Evolutionary conservation across 2,797 vertebrate genomes (phyloP), one percentile per base, ranked within the genome.

Genomic region (Amblyopsis hoosieri): DNA sequence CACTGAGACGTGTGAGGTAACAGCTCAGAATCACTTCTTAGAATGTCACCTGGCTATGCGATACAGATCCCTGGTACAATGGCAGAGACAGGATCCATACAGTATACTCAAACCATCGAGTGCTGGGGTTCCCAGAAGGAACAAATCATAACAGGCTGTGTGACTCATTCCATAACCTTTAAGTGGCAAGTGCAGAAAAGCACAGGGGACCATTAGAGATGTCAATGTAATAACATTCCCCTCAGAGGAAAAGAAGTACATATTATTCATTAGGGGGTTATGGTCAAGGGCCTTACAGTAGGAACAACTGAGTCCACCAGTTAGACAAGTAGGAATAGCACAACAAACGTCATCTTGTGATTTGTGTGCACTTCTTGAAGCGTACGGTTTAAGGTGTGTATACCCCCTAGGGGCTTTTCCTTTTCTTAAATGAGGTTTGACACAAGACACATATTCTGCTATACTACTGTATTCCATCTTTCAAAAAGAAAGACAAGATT

Each of bases 401-500:
- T 66, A 23, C 45, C 13, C 12, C 49, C 15, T 60, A 14, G 49
- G 33, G 19, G 9, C 17, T 12, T 54, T 54, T 5, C 12, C 12
- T 58, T 53, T 49, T 48, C 42, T 42, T 67, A 87, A 89, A 89
- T 72, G 83, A 87, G 79, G 75, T 87, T 72, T 71, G 85, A 91
- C 85, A 92, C 90, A 91, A 90, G 79, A 87, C 90, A 93, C 91
- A 72, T 67, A 83, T 94, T 91, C 94, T 96, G 94, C 94, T 95
- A 94, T 96, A 94, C 96, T 97, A 96, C 95, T 98, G 95, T 98
- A 97, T 98, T 99, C 96, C 97, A 98, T 99, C 97, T 99, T 99
- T 99, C 97, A 97, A 98, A 99, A 99, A 99, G 97, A 99, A 99
- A 99, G 97, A 98, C 95, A 98, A 96, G 96, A 97, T 98, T 99